Conservation (phyloP, 2,113 vertebrate genomes). For the Heterotilapia buettikoferi region DNA sequence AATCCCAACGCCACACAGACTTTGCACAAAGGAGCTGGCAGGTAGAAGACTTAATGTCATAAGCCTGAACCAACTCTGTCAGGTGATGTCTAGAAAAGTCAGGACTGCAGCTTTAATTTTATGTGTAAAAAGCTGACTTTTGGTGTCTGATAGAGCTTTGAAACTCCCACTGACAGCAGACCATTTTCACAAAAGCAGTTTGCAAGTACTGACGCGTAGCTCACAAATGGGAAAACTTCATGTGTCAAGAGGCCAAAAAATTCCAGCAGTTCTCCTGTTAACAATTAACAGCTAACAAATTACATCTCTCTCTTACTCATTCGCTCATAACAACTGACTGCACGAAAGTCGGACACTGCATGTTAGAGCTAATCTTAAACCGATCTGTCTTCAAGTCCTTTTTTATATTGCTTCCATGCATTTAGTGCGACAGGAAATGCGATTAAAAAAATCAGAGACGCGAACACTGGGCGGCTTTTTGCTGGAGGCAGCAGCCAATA, state of each 20-base stretch:
- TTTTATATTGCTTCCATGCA: not conserved
- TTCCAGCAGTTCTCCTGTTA: not conserved
- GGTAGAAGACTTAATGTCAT: not conserved
- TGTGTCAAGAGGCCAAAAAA: not conserved
- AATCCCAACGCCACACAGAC: not conserved
- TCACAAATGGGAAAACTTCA: not conserved
- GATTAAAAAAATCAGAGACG: not conserved
- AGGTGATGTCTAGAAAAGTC: not conserved
- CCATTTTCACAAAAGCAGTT: not conserved
- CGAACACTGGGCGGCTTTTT: not conserved
- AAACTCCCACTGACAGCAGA: not conserved
- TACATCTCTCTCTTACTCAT: not conserved
- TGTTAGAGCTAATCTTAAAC: not conserved
- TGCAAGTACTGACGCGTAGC: not conserved
- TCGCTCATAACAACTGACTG: not conserved
- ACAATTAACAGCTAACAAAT: not conserved
- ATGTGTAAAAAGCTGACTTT: not conserved
- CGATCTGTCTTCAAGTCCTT: not conserved
- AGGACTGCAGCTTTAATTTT: not conserved
- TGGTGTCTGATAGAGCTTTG: not conserved
- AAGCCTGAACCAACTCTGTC: not conserved
- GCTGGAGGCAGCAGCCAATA: slow-evolving; percentile 23
- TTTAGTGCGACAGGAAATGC: not conserved
- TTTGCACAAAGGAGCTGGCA: not conserved
- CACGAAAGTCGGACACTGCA: not conserved